Percentiles rank a stretch among this genome's conserved stretches.
These are phyloP conservation scores for Coracopsis vasa DNA, from an alignment of 2,113 vertebrate species.

Conservation along the genomic window DNA sequence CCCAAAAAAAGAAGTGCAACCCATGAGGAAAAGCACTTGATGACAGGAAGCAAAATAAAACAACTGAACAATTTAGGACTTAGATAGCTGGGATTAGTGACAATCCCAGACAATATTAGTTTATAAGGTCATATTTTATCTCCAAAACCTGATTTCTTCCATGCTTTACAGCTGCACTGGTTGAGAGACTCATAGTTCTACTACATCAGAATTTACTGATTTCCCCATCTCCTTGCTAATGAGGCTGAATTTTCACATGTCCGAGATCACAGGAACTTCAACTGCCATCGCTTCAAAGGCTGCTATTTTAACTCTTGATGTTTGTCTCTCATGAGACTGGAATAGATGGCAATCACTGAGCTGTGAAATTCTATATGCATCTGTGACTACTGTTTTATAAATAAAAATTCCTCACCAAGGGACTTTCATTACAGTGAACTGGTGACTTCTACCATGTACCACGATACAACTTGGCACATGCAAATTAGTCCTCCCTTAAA, in stretches of 20 bases:
- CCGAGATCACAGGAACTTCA: slow-evolving; percentile 23
- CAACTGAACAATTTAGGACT: neutral
- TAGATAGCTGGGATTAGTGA: neutral
- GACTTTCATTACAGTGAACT: slow-evolving; percentile 15
- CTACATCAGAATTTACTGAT: neutral
- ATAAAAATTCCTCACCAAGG: slow-evolving; percentile 30
- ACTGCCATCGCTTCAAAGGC: neutral
- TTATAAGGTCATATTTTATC: neutral
- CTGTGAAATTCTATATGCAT: slow-evolving; percentile 50
- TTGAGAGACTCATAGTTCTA: neutral
- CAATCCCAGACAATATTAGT: neutral
- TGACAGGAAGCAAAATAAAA: neutral
- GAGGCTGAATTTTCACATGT: neutral
- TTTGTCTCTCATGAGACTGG: slow-evolving; percentile 22
- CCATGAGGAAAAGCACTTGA: neutral
- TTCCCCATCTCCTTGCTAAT: neutral
- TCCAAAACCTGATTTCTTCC: neutral
- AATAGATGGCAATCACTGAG: slow-evolving; percentile 37
- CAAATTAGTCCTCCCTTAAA: neutral
- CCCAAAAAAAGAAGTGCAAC: neutral
- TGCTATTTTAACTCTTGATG: slow-evolving; percentile 28
- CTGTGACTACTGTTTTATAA: slow-evolving; percentile 53
- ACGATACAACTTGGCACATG: neutral
- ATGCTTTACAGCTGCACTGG: neutral
- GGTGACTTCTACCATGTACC: neutral